A percentile compares a stretch with the other conserved stretches of the same genome.
phyloP scores from a whole-genome alignment of 2,113 vertebrate species.

The Gymnobelideus leadbeateri region DNA sequence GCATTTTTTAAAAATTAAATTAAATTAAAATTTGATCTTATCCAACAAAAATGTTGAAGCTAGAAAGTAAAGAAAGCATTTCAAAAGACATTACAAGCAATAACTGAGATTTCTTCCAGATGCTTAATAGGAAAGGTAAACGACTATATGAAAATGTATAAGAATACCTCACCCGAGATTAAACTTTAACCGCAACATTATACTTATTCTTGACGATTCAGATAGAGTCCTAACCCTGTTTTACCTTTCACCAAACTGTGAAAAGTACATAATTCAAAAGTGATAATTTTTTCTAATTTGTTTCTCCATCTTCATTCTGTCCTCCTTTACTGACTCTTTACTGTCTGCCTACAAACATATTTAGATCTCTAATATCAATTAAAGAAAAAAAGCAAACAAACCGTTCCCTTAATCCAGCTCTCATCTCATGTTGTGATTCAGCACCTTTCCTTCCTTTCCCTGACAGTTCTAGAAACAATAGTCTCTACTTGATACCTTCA shows the following conservation, averaged over 20 bases:
- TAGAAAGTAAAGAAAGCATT: constrained; percentile 31
- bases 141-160: constrained; percentile 26
- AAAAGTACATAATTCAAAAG: not conserved
- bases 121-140: constrained; percentile 22
- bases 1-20: constrained; percentile 18
- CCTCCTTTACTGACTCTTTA: not conserved
- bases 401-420: not conserved
- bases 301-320: not conserved
- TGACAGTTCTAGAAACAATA: not conserved
- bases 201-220: not conserved
- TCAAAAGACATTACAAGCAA: constrained; percentile 12
- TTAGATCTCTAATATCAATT: not conserved
- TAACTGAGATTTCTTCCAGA: constrained; percentile 41
- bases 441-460: not conserved
- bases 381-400: not conserved
- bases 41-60: constrained; percentile 29
- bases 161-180: constrained; percentile 16
- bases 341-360: not conserved
- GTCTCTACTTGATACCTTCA: not conserved
- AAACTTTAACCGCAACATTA: not conserved
- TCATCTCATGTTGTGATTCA: not conserved
- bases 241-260: not conserved
- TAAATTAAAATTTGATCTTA: constrained; percentile 34
- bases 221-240: not conserved
- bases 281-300: not conserved